Conservation (phyloP, 2,113 vertebrate species). For the Pelodiscus sinensis region DNA sequence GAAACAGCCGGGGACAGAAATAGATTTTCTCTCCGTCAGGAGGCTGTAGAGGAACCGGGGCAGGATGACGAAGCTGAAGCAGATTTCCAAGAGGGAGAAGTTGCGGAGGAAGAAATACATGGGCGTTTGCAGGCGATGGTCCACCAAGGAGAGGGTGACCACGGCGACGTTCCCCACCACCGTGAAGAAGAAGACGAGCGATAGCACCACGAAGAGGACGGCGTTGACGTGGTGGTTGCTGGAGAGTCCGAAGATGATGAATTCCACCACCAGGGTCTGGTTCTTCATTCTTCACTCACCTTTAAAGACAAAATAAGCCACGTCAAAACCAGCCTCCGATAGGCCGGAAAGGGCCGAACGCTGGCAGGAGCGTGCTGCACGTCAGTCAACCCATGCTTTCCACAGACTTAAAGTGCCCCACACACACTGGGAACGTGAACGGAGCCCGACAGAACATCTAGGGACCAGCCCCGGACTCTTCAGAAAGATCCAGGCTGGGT, state of each 20-base stretch:
- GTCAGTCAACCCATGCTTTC: too few species aligned
- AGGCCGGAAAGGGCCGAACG: neutral
- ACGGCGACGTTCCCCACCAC: slow-evolving; percentile 39
- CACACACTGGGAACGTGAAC: too few species aligned
- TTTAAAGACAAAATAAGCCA: neutral
- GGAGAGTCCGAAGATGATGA: slow-evolving; percentile 51
- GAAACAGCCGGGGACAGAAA: slow-evolving; percentile 55
- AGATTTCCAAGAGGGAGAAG: slow-evolving; percentile 56
- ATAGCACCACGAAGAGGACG: slow-evolving; percentile 28
- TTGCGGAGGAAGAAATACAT: slow-evolving; percentile 63
- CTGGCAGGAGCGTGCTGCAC: neutral
- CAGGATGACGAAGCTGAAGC: slow-evolving; percentile 40
- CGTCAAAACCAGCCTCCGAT: neutral
- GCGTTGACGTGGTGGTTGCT: neutral
- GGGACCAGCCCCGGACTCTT: too few species aligned
- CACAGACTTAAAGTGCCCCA: too few species aligned
- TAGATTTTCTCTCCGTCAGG: slow-evolving; percentile 19
- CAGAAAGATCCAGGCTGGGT: too few species aligned
- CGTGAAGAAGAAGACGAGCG: slow-evolving; percentile 36
- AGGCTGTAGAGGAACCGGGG: slow-evolving; percentile 33
- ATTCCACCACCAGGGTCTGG: slow-evolving; percentile 20
- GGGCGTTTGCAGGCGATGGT: slow-evolving; percentile 25
- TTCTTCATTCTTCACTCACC: neutral
- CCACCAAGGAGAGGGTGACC: slow-evolving; percentile 35
- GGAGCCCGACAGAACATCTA: too few species aligned